Conservation (phyloP, 2,888 invertebrate genomes). For the Proisotoma minuta region DNA sequence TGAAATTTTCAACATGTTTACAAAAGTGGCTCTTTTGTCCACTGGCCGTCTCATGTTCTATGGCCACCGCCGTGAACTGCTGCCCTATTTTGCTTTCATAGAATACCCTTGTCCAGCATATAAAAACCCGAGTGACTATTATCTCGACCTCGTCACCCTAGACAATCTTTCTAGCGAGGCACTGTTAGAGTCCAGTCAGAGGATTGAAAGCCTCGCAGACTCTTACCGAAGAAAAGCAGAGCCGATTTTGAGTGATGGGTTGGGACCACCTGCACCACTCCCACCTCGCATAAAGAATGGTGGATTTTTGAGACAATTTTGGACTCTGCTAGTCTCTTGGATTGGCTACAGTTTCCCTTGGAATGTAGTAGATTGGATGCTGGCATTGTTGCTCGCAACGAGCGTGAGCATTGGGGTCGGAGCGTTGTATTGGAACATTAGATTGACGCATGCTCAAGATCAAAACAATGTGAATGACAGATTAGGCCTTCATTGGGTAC, state of each 20-base stretch:
- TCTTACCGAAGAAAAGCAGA: slow-evolving; percentile 68
- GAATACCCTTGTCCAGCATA: slow-evolving; percentile 94
- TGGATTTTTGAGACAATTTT: slow-evolving; percentile 65
- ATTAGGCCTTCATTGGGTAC: slow-evolving; percentile 79
- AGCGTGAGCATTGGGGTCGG: slow-evolving; percentile 78
- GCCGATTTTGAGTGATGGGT: slow-evolving; percentile 63
- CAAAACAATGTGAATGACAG: slow-evolving; percentile 54
- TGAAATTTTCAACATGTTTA: slow-evolving; percentile 90
- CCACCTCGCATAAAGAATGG: slow-evolving; percentile 64
- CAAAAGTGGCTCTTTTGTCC: slow-evolving; percentile 77
- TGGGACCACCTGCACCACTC: slow-evolving; percentile 65
- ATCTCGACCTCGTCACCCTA: slow-evolving; percentile 64
- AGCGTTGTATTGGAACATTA: slow-evolving; percentile 84
- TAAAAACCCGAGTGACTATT: slow-evolving; percentile 95
- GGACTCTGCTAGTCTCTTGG: slow-evolving; percentile 61
- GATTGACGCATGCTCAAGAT: slow-evolving; percentile 61
- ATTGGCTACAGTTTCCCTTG: slow-evolving; percentile 77
- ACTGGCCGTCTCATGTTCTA: slow-evolving; percentile 88
- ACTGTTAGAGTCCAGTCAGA: slow-evolving; percentile 86
- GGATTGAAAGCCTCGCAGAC: slow-evolving; percentile 83
- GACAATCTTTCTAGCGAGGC: slow-evolving; percentile 92
- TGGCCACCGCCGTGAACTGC: slow-evolving; percentile 81
- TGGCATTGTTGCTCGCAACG: slow-evolving; percentile 71
- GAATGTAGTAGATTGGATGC: slow-evolving; percentile 72
- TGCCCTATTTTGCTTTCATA: slow-evolving; percentile 82